Base-by-base conservation (phyloP, 2,113 vertebrate genomes). In the Gambusia affinis region DNA sequence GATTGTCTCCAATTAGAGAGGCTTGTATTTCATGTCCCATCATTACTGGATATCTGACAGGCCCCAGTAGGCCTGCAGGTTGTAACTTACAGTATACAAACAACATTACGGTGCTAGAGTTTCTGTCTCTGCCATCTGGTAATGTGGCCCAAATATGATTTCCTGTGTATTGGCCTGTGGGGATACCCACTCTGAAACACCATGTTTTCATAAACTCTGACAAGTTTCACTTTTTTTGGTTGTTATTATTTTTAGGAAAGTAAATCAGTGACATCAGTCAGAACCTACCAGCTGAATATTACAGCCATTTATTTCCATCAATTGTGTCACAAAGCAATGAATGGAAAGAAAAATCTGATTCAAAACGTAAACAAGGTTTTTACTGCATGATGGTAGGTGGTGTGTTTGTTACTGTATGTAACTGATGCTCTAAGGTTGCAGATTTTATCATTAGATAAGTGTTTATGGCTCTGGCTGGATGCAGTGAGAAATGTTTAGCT, bases 11-110 rank as follows among this genome's bases (percentile, higher is more conserved):
- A 22, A 27, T 54, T 74, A 67, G 17, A 60, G 27, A 60, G 61
- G n/a, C 57, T 17, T 28, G 60, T 70, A 35, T 77, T 72, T 29
- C 12, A 4, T 31, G 51, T 75, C 51, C 60, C 60, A 39, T 61
- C 33, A 37, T 75, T 78, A 72, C 71, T 70, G 77, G 67, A 35
- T 60, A 22, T 35, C 47, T 70, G 76, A 72, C 64, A 51, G 12
- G 61, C 62, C 15, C 54, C 19, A 19, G 33, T 37, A 39, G 37
- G 57, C 54, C 67, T 69, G 67, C 67, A 70, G 67, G 67, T 70
- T 70, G 67, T n/a, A 51, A 22, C 44, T 60, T 54, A 70, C 64
- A 51, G 64, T 8, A 62, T 27, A 35, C n/a, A 76, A 82, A 73
- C 61, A 66, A 3, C 64, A 64, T 37, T 35, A 31, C 28, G 19